Percentiles rank a stretch among this genome's conserved stretches.
These are phyloP conservation scores for Benitochromis conjunctus DNA, from an alignment of 2,113 vertebrate species.

Conservation along the genomic window DNA sequence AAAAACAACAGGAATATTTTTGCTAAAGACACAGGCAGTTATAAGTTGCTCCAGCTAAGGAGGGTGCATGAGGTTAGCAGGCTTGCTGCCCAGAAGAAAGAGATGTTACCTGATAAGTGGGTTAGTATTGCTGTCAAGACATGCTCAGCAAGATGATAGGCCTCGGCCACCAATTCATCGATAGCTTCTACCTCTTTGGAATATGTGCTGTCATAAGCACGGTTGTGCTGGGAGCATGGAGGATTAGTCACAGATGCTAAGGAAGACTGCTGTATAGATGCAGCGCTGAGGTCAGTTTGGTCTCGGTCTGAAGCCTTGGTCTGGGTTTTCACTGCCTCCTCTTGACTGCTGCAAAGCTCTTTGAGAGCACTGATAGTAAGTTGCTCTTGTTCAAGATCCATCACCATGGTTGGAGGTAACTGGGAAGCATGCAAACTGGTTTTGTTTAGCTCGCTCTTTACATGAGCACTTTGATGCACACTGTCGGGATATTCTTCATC, in stretches of 20 bases:
- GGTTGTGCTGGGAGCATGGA: conserved; percentile 30
- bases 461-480: background rate
- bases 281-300: background rate
- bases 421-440: background rate
- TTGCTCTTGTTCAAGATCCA: conserved; percentile 80
- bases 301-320: background rate
- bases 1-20: background rate
- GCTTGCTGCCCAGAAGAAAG: conserved; percentile 56
- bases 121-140: conserved; percentile 81
- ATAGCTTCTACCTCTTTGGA: conserved; percentile 73
- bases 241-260: conserved; percentile 4
- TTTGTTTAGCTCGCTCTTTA: background rate
- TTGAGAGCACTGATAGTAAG: conserved; percentile 81
- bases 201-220: conserved; percentile 36
- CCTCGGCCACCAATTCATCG: conserved; percentile 76
- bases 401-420: conserved; percentile 41
- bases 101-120: conserved; percentile 81
- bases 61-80: conserved; percentile 64
- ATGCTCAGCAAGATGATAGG: conserved; percentile 78
- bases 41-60: background rate
- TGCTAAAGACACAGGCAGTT: background rate
- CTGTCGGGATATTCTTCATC: conserved; percentile 52
- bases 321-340: background rate
- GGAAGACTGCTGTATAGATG: background rate
- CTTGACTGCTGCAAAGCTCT: conserved; percentile 71